Base-by-base conservation (phyloP, 1,140 invertebrate genomes). In the Pinna nobilis region DNA sequence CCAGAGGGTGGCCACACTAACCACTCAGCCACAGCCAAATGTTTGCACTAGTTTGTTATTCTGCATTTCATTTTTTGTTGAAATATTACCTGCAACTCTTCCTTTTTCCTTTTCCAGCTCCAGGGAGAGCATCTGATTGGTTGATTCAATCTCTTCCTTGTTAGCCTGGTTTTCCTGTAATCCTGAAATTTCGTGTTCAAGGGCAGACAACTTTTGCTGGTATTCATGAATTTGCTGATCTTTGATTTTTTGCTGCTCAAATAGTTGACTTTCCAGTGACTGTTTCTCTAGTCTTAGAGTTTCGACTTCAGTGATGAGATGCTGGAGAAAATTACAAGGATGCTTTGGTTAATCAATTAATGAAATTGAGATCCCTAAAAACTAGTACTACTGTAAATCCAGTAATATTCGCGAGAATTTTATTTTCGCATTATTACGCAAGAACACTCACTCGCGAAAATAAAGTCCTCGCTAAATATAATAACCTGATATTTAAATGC, bases 41-140 rank as follows among this genome's bases (percentile, higher is more conserved):
- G n/a, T n/a, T n/a, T n/a, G n/a, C n/a, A n/a, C n/a, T n/a, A n/a
- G n/a, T n/a, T n/a, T n/a, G n/a, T n/a, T n/a, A n/a, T n/a, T n/a
- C n/a, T n/a, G n/a, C n/a, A n/a, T n/a, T n/a, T n/a, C n/a, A 53
- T 20, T 25, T 25, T 53, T 30, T 4, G 25, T 23, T 7, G 30
- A 13, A 39, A 3, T 35, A 32, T 23, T 51, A 75, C 89, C 88
- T 77, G 82, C 81, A n/a, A 90, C 77, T 80, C 87, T 83, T 35
- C 90, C 90, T 49, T 82, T 86, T 70, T 90, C 88, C 74, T 85
- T 89, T 66, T 90, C 90, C 35, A 90, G 70, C 33, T 90, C 86
- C 25, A 90, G 63, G 5, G 82, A 72, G 30, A 87, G 70, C 37
- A 85, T 68, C 66, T 86, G 77, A 70, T 79, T 87, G 6, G 55